Conservation (phyloP, 2,113 vertebrate species). For the Phalacrocorax brasilianus region DNA sequence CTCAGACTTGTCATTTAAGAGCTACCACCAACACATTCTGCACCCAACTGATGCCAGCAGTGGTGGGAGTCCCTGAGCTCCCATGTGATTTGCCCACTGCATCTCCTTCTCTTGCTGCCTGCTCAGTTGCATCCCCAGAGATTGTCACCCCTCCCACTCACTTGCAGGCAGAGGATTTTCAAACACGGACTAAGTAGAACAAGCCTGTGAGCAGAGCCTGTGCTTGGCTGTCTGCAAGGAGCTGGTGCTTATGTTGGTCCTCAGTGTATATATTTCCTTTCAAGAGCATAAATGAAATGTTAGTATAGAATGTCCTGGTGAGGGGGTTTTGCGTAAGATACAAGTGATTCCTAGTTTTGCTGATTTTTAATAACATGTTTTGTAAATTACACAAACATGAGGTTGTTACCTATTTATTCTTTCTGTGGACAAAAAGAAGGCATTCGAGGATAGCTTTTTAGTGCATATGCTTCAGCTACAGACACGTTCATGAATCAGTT, state of each 20-base stretch:
- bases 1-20: background rate
- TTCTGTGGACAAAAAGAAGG: background rate
- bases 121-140: background rate
- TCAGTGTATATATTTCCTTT: background rate
- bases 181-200: background rate
- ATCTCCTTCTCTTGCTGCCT: background rate
- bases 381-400: background rate
- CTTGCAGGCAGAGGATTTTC: accelerated
- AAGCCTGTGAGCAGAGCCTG: background rate
- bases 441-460: background rate
- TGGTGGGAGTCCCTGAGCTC: background rate
- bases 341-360: background rate
- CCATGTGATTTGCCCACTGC: accelerated
- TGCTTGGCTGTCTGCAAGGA: background rate
- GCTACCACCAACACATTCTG: background rate
- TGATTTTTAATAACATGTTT: background rate
- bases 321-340: background rate
- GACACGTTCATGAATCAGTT: background rate
- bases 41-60: accelerated
- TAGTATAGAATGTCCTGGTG: background rate
- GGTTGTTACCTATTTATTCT: background rate
- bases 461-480: background rate
- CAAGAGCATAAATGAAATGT: background rate
- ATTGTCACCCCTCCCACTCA: background rate
- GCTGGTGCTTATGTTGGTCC: background rate